phyloP scores from a whole-genome alignment of 2,888 invertebrate species.

The Amphipoea lucens region DNA sequence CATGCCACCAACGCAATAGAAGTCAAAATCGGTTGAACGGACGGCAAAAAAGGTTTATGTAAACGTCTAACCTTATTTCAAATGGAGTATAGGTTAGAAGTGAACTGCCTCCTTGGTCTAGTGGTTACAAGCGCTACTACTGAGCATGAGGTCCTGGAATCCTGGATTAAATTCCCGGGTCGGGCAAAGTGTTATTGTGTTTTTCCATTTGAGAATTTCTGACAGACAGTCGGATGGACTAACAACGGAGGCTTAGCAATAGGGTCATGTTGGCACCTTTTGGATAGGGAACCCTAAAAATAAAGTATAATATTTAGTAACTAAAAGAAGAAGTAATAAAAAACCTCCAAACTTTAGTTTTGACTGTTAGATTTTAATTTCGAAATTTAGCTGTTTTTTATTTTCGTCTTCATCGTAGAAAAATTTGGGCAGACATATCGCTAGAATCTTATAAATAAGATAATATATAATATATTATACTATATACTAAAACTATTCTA shows the following conservation, averaged over 20 bases:
- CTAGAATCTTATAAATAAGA: conserved; percentile 85
- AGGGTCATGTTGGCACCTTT: neutral
- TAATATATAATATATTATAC: conserved; percentile 75
- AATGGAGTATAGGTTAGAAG: neutral
- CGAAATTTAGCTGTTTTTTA: conserved; percentile 76
- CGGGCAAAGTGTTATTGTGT: neutral
- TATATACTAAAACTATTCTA: conserved; percentile 74
- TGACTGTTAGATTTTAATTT: conserved; percentile 71
- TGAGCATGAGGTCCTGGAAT: too few relatives aligned
- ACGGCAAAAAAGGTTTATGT: too few relatives aligned
- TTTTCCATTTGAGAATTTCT: neutral
- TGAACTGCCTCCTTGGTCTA: neutral
- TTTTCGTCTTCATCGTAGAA: conserved; percentile 83
- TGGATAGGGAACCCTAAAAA: conserved; percentile 8
- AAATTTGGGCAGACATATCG: conserved; percentile 89
- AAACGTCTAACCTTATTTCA: too few relatives aligned
- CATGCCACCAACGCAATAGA: too few relatives aligned
- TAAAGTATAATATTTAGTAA: conserved; percentile 16
- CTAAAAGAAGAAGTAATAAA: conserved; percentile 47
- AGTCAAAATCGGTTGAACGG: too few relatives aligned
- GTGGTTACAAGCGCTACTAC: too few relatives aligned
- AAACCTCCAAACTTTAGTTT: conserved; percentile 48
- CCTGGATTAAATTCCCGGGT: neutral
- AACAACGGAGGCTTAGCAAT: too few relatives aligned
- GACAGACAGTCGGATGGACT: neutral